Conservation (phyloP, 1,140 invertebrate species). For the Neodiprion fabricii region DNA sequence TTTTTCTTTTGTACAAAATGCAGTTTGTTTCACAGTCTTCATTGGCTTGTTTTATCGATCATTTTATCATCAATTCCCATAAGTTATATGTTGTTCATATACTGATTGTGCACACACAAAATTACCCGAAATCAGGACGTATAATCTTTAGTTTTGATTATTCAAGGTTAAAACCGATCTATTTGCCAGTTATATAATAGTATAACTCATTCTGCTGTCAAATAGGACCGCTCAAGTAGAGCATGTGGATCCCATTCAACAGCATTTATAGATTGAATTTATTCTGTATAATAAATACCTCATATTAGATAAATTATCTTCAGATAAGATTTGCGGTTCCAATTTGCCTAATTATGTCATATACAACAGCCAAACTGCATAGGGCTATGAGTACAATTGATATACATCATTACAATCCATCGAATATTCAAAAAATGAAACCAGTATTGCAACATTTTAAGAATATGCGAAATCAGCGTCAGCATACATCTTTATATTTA, state of each 20-base stretch:
- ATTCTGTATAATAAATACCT: conserved; percentile 8
- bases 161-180: background rate
- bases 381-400: background rate
- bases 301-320: background rate
- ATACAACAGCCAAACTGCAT: background rate
- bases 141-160: background rate
- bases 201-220: no score
- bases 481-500: background rate
- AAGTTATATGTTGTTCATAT: background rate
- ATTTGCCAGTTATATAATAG: no score
- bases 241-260: background rate
- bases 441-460: background rate
- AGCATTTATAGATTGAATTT: background rate
- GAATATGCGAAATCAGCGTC: background rate
- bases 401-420: background rate
- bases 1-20: conserved; percentile 40
- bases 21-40: conserved; percentile 4
- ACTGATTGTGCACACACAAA: background rate
- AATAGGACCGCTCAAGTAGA: no score
- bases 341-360: background rate
- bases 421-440: background rate
- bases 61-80: background rate
- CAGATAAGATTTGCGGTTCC: background rate
- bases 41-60: conserved; percentile 3
- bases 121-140: conserved; percentile 3